These are phyloP conservation scores for Eupithecia abbreviata DNA, from an alignment of 2,888 invertebrate genomes.

Conservation along the genomic window DNA sequence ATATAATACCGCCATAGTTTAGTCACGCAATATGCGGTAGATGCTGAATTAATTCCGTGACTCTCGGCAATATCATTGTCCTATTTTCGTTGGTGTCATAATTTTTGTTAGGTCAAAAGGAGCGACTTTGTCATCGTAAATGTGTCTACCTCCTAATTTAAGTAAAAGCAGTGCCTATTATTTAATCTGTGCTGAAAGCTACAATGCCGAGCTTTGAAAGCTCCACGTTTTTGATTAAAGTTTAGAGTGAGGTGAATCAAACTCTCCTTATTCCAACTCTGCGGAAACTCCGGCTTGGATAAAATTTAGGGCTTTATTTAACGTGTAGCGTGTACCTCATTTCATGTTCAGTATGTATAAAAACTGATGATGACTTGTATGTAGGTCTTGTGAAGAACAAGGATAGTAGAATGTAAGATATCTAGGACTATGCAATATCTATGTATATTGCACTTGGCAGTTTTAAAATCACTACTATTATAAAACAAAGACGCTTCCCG, in stretches of 20 bases:
- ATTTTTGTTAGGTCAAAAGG: conserved; percentile 24
- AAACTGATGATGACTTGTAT: not conserved
- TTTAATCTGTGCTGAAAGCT: not conserved
- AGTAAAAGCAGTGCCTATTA: conserved; percentile 19
- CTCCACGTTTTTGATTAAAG: not conserved
- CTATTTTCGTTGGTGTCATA: conserved; percentile 36
- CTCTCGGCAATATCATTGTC: conserved; percentile 36
- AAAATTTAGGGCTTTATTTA: not conserved
- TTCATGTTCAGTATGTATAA: not conserved
- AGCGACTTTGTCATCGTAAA: conserved; percentile 22
- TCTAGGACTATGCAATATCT: too few species aligned
- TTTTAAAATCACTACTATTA: not conserved
- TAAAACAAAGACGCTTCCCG: too few species aligned
- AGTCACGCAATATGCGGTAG: conserved; percentile 38
- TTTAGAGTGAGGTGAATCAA: not conserved
- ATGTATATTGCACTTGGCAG: not conserved
- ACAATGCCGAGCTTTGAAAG: not conserved
- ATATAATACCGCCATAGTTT: conserved; percentile 23
- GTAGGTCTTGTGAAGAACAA: not conserved
- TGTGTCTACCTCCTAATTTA: conserved; percentile 16
- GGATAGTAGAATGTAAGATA: not conserved
- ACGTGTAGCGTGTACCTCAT: not conserved
- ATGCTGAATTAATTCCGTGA: conserved; percentile 35
- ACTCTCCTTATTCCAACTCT: not conserved
- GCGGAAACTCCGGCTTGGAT: not conserved